phyloP scores from a whole-genome alignment of 2,797 vertebrate genomes.

The Acanthis flammea region DNA sequence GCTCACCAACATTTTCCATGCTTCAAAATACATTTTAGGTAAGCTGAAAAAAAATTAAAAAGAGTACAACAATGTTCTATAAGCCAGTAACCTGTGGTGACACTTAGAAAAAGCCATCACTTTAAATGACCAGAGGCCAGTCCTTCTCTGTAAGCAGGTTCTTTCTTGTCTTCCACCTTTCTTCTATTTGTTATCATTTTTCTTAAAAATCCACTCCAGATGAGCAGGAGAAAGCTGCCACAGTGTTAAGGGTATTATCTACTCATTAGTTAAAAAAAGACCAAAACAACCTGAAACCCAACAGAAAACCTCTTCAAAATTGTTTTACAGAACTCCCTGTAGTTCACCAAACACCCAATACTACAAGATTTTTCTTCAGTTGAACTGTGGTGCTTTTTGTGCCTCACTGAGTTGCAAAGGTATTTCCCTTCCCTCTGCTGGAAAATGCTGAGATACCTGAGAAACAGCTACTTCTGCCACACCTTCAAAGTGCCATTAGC shows the following conservation, averaged over 20 bases:
- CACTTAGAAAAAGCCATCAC: not conserved
- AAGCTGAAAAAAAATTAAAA: not conserved
- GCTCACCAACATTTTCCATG: not conserved
- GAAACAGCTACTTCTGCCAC: not conserved
- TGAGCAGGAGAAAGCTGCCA: not conserved
- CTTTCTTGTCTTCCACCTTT: not conserved
- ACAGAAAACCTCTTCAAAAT: not conserved
- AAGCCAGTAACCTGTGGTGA: not conserved
- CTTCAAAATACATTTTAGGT: not conserved
- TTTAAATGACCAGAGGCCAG: not conserved
- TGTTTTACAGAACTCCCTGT: not conserved
- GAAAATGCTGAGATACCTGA: not conserved
- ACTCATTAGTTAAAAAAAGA: not conserved
- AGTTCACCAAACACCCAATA: not conserved
- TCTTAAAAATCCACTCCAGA: not conserved
- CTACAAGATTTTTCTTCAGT: not conserved
- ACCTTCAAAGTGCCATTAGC: not conserved
- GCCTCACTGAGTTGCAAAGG: not conserved
- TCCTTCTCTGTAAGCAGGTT: not conserved
- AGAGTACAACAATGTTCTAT: not conserved
- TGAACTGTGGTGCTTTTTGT: not conserved
- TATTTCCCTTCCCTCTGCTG: not conserved
- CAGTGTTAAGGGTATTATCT: not conserved
- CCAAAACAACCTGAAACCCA: not conserved
- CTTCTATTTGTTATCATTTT: not conserved